Conservation (phyloP, 2,113 vertebrate genomes). For the Isurus oxyrinchus region DNA sequence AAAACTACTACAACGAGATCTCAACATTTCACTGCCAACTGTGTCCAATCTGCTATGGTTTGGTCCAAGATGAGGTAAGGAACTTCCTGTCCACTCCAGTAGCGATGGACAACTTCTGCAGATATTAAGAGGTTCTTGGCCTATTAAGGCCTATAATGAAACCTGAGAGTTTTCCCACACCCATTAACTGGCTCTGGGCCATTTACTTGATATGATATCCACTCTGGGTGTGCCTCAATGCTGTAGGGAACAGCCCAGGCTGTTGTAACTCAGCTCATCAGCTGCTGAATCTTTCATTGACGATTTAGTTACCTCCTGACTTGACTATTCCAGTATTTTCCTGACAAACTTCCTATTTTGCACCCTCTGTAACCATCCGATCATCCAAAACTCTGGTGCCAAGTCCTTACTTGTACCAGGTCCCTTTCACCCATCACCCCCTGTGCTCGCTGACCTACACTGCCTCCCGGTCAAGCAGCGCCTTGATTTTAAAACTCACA, state of each 20-base stretch:
- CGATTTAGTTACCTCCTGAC: too few relatives aligned
- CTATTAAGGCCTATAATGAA: background rate
- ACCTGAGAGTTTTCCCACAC: background rate
- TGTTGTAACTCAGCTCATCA: background rate
- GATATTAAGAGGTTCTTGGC: background rate
- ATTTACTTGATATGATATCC: background rate
- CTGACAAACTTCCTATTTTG: too few relatives aligned
- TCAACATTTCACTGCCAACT: constrained; percentile 65
- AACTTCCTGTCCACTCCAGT: accelerated
- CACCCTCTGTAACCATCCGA: too few relatives aligned
- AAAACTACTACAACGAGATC: constrained; percentile 70
- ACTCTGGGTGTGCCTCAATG: background rate
- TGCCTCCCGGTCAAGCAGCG: too few relatives aligned
- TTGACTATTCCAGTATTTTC: too few relatives aligned
- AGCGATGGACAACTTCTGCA: background rate
- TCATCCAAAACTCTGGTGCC: too few relatives aligned
- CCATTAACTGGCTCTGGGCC: too few relatives aligned
- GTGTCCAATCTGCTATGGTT: constrained; percentile 77
- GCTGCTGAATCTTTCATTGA: too few relatives aligned
- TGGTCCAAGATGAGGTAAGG: constrained; percentile 75
- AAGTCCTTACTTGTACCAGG: too few relatives aligned
- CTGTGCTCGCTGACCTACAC: too few relatives aligned
- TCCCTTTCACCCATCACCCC: too few relatives aligned
- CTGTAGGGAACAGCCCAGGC: background rate
- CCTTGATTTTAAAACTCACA: too few relatives aligned